Conservation (phyloP, 2,797 vertebrate genomes). For the Nannoperca australis region DNA sequence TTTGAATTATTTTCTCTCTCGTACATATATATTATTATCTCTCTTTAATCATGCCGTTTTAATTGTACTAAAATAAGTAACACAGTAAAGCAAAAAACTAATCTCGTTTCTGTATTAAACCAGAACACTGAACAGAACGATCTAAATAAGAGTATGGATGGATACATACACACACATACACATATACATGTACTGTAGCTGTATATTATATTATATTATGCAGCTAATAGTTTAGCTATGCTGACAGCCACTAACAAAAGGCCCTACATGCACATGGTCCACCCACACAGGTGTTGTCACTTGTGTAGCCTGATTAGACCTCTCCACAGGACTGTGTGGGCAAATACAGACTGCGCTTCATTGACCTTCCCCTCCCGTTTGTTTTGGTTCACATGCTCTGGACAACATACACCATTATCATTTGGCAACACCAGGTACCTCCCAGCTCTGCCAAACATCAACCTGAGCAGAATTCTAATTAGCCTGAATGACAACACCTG, state of each 20-base stretch:
- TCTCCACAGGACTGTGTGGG: background rate
- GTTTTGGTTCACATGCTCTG: background rate
- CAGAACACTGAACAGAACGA: background rate
- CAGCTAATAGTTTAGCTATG: background rate
- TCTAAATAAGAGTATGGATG: background rate
- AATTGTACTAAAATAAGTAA: background rate
- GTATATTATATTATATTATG: background rate
- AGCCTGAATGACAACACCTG: background rate
- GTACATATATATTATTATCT: background rate
- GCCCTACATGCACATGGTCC: background rate
- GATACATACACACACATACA: too few relatives aligned
- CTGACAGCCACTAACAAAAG: background rate
- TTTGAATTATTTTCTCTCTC: background rate
- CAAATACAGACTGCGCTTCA: background rate
- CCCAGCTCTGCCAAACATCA: background rate
- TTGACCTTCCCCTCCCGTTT: background rate
- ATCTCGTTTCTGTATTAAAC: background rate
- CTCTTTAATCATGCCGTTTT: background rate
- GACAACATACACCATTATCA: background rate
- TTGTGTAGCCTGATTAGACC: background rate
- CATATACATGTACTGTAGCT: background rate
- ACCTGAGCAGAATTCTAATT: background rate
- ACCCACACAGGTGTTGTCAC: constrained; percentile 5
- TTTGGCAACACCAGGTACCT: background rate
- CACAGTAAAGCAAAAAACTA: background rate